A percentile compares a stretch with the other conserved stretches of the same genome.
These are phyloP conservation scores for Drosophila ohnishii DNA, from an alignment of 1,140 invertebrate genomes.

Conservation along the genomic window DNA sequence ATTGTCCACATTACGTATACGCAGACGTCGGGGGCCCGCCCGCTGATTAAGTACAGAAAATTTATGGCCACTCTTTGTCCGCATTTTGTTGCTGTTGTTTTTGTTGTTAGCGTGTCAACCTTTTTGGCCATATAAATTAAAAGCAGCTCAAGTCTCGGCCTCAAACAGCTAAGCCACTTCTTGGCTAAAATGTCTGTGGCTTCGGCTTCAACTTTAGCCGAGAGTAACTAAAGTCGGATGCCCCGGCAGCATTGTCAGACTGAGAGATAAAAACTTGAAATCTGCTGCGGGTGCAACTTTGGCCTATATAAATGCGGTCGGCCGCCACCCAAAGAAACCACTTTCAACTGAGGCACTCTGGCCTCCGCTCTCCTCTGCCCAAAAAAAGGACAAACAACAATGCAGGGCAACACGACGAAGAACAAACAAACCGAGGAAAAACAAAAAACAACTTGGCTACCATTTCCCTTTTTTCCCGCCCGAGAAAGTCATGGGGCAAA, in stretches of 20 bases:
- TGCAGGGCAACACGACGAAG: slow-evolving; percentile 27
- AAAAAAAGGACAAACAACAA: slow-evolving; percentile 32
- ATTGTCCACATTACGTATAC: slow-evolving; percentile 62
- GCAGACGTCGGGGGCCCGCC: slow-evolving; percentile 18
- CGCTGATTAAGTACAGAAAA: slow-evolving; percentile 59
- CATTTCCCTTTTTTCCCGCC: slow-evolving; percentile 6
- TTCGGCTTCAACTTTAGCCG: slow-evolving; percentile 31
- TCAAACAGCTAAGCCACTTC: slow-evolving; percentile 70
- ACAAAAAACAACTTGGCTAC: slow-evolving; percentile 33
- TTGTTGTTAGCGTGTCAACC: slow-evolving; percentile 45
- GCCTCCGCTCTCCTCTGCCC: not conserved
- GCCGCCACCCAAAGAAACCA: slow-evolving; percentile 45
- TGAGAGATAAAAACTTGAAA: slow-evolving; percentile 75
- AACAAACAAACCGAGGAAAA: slow-evolving; percentile 31
- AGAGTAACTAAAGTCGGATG: slow-evolving; percentile 50
- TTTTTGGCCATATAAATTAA: slow-evolving; percentile 74
- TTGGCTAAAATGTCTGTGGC: slow-evolving; percentile 72
- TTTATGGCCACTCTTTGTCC: slow-evolving; percentile 57
- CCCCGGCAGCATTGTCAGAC: slow-evolving; percentile 48
- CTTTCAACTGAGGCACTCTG: slow-evolving; percentile 66
- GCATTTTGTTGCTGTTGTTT: not conserved
- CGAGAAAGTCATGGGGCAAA: slow-evolving; percentile 29
- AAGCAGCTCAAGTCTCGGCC: slow-evolving; percentile 63
- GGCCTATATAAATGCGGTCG: slow-evolving; percentile 59
- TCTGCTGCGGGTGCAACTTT: slow-evolving; percentile 76